Conservation (phyloP, 1,140 invertebrate species). For the Drosophila repleta region DNA sequence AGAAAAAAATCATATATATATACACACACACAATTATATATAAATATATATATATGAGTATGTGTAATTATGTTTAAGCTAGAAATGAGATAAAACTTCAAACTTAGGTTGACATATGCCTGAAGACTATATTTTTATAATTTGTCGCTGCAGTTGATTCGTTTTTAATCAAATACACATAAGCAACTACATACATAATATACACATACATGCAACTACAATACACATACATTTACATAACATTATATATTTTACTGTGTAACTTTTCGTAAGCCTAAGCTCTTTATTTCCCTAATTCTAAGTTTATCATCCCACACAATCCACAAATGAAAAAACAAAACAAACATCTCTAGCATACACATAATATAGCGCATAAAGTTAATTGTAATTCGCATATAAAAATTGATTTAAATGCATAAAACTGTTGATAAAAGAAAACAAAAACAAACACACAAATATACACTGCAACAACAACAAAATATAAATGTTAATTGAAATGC, state of each 20-base stretch:
- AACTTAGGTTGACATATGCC: slow-evolving; percentile 60
- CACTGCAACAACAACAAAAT: slow-evolving; percentile 46
- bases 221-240: slow-evolving; percentile 44
- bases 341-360: slow-evolving; percentile 63
- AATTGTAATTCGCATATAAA: slow-evolving; percentile 63
- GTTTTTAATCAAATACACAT: slow-evolving; percentile 46
- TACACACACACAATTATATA: slow-evolving; percentile 26
- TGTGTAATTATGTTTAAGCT: slow-evolving; percentile 33
- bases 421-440: slow-evolving; percentile 71
- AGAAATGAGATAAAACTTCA: slow-evolving; percentile 34
- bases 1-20: slow-evolving; percentile 34
- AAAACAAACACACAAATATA: slow-evolving; percentile 46
- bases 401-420: slow-evolving; percentile 71
- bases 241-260: slow-evolving; percentile 57
- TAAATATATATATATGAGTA: slow-evolving; percentile 30
- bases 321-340: slow-evolving; percentile 42
- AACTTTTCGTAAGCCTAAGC: slow-evolving; percentile 66
- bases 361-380: slow-evolving; percentile 64
- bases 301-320: slow-evolving; percentile 71
- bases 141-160: slow-evolving; percentile 64
- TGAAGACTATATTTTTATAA: slow-evolving; percentile 75
- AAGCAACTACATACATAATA: slow-evolving; percentile 47
- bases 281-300: slow-evolving; percentile 56
- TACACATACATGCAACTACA: slow-evolving; percentile 41
- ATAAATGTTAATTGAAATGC: slow-evolving; percentile 32